Conservation (phyloP, 2,888 invertebrate species). For the Himalopsyche tibetana region DNA sequence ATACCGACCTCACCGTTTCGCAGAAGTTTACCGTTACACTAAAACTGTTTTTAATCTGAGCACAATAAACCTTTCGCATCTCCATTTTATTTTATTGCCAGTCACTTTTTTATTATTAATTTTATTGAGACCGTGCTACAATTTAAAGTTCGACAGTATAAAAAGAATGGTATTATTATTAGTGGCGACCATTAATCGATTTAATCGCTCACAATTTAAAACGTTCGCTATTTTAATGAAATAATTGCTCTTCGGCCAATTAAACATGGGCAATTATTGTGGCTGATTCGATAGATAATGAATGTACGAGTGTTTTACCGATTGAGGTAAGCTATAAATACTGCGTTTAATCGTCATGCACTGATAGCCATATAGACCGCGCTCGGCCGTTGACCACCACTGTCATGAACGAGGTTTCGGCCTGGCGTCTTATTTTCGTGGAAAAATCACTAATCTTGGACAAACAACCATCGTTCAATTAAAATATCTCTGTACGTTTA, state of each 20-base stretch:
- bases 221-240: neutral
- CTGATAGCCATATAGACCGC: conserved; percentile 12
- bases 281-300: neutral
- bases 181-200: no score
- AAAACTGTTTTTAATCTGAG: conserved; percentile 25
- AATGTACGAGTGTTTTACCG: neutral
- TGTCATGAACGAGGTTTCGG: neutral
- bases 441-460: no score
- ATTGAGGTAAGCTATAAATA: neutral
- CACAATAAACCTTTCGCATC: neutral
- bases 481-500: no score
- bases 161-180: no score
- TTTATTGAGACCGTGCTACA: no score
- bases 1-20: neutral
- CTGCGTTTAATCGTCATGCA: conserved; percentile 11
- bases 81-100: no score
- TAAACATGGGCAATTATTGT: neutral
- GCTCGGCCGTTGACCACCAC: conserved; percentile 11
- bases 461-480: no score
- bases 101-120: no score
- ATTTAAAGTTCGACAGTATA: no score
- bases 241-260: neutral
- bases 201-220: no score
- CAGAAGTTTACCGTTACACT: neutral
- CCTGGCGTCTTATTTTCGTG: neutral